Evolutionary conservation across 2,113 vertebrate genomes (phyloP).

Genomic region (Neolamprologus falcicula): DNA sequence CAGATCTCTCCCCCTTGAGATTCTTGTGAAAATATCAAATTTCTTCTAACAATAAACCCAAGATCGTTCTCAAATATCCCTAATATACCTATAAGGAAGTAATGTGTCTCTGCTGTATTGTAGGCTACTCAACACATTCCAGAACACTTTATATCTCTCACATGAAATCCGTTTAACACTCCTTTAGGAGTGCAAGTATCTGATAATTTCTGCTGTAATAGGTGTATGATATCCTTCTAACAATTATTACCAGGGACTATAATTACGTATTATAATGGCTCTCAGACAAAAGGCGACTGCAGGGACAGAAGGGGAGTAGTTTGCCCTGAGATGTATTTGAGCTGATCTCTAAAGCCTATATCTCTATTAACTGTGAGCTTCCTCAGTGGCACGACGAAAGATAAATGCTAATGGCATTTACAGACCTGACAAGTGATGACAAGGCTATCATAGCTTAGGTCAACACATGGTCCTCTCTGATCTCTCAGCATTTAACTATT

Average conservation of each 20-base stretch:
- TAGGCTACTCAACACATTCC: not conserved
- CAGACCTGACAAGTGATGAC: constrained; percentile 29
- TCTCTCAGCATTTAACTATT: constrained; percentile 13
- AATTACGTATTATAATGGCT: not conserved
- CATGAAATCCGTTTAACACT: not conserved
- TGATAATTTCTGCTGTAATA: not conserved
- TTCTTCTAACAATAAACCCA: not conserved
- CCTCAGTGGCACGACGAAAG: not conserved
- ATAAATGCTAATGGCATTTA: constrained; percentile 19
- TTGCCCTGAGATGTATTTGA: not conserved
- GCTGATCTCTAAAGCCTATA: constrained; percentile 1
- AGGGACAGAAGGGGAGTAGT: not conserved
- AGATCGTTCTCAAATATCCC: not conserved
- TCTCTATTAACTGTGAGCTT: constrained; percentile 10
- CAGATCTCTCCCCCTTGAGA: not conserved
- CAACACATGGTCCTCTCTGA: not conserved
- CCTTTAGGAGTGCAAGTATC: not conserved
- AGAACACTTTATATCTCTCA: not conserved
- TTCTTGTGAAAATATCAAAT: not conserved
- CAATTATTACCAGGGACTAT: not conserved
- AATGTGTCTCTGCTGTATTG: not conserved
- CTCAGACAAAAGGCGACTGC: constrained; percentile 1
- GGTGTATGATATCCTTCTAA: not conserved
- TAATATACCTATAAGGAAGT: not conserved
- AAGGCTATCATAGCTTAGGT: constrained; percentile 29